These are phyloP conservation scores for Rhabdomys dilectus DNA, from an alignment of 2,113 vertebrate species.

Conservation along the genomic window DNA sequence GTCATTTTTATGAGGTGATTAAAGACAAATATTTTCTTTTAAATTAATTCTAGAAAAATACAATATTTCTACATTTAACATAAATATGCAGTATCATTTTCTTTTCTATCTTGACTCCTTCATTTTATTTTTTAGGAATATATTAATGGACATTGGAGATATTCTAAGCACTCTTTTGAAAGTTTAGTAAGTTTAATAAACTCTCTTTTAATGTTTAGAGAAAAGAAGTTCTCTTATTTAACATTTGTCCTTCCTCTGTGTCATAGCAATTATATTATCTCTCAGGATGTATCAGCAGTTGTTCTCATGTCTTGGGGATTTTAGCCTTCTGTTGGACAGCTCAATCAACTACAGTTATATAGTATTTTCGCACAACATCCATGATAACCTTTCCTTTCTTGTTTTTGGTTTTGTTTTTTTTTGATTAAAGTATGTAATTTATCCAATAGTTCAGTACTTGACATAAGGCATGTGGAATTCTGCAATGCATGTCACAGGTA, in stretches of 20 bases:
- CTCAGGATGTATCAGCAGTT: neutral
- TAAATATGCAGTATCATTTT: neutral
- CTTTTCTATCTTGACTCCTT: neutral
- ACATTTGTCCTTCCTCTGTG: neutral
- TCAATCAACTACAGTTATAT: neutral
- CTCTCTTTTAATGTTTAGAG: neutral
- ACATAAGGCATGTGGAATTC: neutral
- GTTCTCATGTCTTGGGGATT: neutral
- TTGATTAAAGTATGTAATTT: neutral
- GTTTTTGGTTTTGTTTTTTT: neutral
- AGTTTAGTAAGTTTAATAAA: neutral
- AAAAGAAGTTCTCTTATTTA: neutral
- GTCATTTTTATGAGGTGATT: neutral
- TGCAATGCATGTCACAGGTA: neutral
- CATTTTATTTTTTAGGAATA: neutral
- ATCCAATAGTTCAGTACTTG: neutral
- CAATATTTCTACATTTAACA: neutral
- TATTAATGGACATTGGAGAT: neutral
- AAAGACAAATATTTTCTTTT: neutral
- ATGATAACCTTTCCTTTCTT: neutral
- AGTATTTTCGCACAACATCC: neutral
- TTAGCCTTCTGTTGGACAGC: neutral
- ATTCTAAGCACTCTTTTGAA: neutral
- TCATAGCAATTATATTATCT: neutral
- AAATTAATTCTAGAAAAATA: neutral